Evolutionary conservation across 2,113 vertebrate genomes (phyloP).

Genomic region (Sisor rabdophorus): DNA sequence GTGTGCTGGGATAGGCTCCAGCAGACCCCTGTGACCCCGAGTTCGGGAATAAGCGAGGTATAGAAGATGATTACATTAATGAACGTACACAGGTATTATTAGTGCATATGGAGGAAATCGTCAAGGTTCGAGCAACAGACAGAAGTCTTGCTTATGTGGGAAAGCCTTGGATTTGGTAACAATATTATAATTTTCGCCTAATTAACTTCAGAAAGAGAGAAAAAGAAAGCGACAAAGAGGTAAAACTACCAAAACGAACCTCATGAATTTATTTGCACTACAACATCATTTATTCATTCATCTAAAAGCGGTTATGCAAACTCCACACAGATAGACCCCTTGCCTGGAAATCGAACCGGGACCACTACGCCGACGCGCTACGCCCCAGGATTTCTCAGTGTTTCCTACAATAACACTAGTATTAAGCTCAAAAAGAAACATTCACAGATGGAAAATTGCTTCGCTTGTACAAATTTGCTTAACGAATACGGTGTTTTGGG

Average conservation of each 20-base stretch:
- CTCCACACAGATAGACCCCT: no score
- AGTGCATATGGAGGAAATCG: neutral
- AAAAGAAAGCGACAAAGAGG: neutral
- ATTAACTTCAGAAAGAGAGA: neutral
- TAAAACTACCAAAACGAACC: neutral
- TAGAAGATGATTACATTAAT: no score
- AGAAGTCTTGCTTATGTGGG: neutral
- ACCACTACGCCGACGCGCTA: no score
- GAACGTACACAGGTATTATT: neutral
- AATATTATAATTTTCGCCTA: neutral
- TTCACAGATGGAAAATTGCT: neutral
- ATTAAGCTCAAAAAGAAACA: neutral
- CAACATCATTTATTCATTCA: no score
- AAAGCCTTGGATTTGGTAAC: neutral
- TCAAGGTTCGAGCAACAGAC: neutral
- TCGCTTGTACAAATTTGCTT: neutral
- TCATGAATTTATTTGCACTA: no score
- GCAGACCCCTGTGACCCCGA: no score
- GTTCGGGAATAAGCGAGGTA: no score
- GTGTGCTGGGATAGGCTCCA: no score
- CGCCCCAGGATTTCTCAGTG: no score
- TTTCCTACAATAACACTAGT: neutral
- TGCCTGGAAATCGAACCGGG: no score
- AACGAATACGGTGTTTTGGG: conserved; percentile 16
- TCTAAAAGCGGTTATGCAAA: no score